A percentile compares a stretch with the other conserved stretches of the same genome.
Evolutionary conservation across 2,797 vertebrate genomes (phyloP).

Genomic region (Sparidentex hasta): DNA sequence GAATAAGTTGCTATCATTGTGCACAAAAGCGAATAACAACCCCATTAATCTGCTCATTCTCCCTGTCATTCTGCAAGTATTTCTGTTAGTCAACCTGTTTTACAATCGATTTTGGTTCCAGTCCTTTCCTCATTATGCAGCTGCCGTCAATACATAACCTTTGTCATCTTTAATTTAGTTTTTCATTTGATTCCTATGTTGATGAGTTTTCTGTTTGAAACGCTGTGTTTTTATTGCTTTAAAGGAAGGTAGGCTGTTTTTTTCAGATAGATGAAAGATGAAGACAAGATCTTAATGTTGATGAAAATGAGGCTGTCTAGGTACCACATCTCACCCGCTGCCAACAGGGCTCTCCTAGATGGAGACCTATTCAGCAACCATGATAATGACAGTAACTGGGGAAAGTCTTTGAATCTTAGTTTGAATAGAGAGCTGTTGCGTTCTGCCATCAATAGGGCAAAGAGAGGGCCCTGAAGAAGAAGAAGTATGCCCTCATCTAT

Average conservation of each 20-base stretch:
- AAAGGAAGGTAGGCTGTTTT: background rate
- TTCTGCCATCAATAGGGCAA: slow-evolving; percentile 43
- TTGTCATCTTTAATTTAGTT: slow-evolving; percentile 4
- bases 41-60: slow-evolving; percentile 48
- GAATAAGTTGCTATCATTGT: slow-evolving; percentile 49
- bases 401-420: slow-evolving; percentile 52
- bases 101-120: slow-evolving; percentile 17
- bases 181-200: slow-evolving; percentile 1
- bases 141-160: background rate
- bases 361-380: slow-evolving; percentile 46
- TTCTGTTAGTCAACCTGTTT: slow-evolving; percentile 29
- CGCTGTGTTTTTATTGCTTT: background rate
- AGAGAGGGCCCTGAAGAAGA: slow-evolving; percentile 44
- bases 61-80: background rate
- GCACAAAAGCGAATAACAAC: slow-evolving; percentile 32
- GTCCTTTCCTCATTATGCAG: slow-evolving; percentile 15
- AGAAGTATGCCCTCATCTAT: slow-evolving; percentile 65
- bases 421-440: slow-evolving; percentile 54
- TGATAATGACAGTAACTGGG: slow-evolving; percentile 46
- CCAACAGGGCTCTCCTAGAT: slow-evolving; percentile 16
- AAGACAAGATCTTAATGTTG: slow-evolving; percentile 23
- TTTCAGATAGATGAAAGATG: slow-evolving; percentile 28
- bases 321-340: slow-evolving; percentile 17
- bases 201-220: slow-evolving; percentile 23
- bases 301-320: slow-evolving; percentile 26